phyloP scores from a whole-genome alignment of 1,140 invertebrate species.

The Diuraphis noxia region DNA sequence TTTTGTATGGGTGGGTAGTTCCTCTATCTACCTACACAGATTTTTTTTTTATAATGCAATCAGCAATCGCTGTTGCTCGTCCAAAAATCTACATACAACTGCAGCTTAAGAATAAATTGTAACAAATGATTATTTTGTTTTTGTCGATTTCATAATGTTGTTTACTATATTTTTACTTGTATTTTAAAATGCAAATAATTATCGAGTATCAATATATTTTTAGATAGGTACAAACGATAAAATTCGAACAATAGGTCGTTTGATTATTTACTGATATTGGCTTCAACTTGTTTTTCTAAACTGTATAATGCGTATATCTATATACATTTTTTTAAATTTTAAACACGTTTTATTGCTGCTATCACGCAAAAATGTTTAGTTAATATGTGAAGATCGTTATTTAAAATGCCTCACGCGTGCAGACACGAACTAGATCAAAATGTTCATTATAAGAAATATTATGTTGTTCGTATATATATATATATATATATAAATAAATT shows the following conservation, averaged over 20 bases:
- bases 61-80: not conserved
- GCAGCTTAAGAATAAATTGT: not conserved
- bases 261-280: not conserved
- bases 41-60: constrained; percentile 18
- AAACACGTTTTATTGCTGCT: not conserved
- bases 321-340: not conserved
- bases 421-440: constrained; percentile 19
- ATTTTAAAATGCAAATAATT: not conserved
- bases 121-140: not conserved
- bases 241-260: constrained; percentile 24
- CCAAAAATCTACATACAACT: not conserved
- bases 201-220: not conserved
- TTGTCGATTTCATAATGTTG: no score
- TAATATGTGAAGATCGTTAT: not conserved
- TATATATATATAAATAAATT: no score
- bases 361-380: not conserved
- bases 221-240: not conserved
- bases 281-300: not conserved
- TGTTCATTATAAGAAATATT: not conserved
- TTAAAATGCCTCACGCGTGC: not conserved
- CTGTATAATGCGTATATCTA: not conserved
- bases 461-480: not conserved
- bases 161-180: not conserved
- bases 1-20: not conserved
- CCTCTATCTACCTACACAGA: not conserved